These are phyloP conservation scores for Trichonephila inaurata DNA, from an alignment of 1,140 invertebrate genomes.

Conservation along the genomic window DNA sequence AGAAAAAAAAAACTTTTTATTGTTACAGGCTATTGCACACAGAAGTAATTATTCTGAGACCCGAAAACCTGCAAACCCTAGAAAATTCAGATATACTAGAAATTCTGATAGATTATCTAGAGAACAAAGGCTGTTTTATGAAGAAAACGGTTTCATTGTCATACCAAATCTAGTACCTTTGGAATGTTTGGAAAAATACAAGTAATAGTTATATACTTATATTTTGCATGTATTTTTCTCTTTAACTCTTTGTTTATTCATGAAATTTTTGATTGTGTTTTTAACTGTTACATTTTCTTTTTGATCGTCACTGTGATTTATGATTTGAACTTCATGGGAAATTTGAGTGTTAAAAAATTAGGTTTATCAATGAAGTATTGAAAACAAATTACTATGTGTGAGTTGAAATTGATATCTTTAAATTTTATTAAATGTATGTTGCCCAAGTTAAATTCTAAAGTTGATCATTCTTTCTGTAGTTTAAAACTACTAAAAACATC, in stretches of 20 bases:
- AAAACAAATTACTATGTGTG: too few species aligned
- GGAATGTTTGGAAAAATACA: conserved; percentile 84
- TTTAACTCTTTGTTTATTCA: neutral
- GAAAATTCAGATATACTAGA: conserved; percentile 79
- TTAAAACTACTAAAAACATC: too few species aligned
- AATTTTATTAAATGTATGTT: too few species aligned
- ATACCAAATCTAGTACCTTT: conserved; percentile 85
- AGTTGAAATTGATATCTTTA: too few species aligned
- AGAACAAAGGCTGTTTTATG: conserved; percentile 87
- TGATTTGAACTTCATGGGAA: too few species aligned
- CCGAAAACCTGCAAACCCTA: conserved; percentile 52
- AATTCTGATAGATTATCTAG: conserved; percentile 79
- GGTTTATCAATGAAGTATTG: too few species aligned
- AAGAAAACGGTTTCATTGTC: conserved; percentile 89
- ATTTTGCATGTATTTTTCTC: neutral
- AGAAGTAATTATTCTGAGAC: conserved; percentile 71
- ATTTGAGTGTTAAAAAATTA: too few species aligned
- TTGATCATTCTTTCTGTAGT: too few species aligned
- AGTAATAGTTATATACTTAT: conserved; percentile 79
- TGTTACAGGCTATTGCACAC: conserved; percentile 38
- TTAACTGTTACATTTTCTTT: too few species aligned
- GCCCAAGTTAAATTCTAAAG: too few species aligned
- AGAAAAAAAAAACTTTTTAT: too few species aligned
- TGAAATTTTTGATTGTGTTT: neutral
- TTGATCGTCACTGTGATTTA: too few species aligned